phyloP scores from a whole-genome alignment of 2,797 vertebrate genomes.

The Muscicapa comitata region DNA sequence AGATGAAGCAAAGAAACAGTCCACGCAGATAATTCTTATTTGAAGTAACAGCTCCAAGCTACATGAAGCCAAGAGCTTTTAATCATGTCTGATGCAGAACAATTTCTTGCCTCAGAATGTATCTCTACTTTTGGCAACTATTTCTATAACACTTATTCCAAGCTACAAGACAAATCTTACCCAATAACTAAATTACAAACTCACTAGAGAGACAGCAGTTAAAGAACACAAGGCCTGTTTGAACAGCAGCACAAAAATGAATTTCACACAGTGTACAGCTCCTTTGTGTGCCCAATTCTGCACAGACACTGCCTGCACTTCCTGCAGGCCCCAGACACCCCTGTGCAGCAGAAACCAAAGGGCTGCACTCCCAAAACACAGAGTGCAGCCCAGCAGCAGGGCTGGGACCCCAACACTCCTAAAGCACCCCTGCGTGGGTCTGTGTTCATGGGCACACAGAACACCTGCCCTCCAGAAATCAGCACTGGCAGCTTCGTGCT shows the following conservation, averaged over 20 bases:
- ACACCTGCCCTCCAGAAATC: not conserved
- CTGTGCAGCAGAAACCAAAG: not conserved
- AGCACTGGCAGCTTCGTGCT: not conserved
- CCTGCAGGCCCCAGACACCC: not conserved
- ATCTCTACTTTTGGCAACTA: not conserved
- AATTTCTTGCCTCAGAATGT: not conserved
- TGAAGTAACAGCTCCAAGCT: not conserved
- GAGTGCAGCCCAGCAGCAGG: not conserved
- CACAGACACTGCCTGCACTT: not conserved
- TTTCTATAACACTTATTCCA: not conserved
- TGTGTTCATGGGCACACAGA: not conserved
- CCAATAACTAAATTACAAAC: not conserved
- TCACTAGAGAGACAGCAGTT: not conserved
- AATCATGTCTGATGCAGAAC: not conserved
- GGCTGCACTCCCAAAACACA: not conserved
- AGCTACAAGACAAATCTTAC: not conserved
- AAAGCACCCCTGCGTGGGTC: not conserved
- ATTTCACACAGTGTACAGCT: not conserved
- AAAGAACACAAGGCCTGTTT: not conserved
- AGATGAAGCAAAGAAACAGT: not conserved
- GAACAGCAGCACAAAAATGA: not conserved
- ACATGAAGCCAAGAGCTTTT: not conserved
- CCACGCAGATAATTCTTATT: not conserved
- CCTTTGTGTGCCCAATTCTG: not conserved
- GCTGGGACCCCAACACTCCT: not conserved